Evolutionary conservation across 2,888 invertebrate species (phyloP), one percentile per base, ranked within the genome.

Genomic region (Tortrix viridana): DNA sequence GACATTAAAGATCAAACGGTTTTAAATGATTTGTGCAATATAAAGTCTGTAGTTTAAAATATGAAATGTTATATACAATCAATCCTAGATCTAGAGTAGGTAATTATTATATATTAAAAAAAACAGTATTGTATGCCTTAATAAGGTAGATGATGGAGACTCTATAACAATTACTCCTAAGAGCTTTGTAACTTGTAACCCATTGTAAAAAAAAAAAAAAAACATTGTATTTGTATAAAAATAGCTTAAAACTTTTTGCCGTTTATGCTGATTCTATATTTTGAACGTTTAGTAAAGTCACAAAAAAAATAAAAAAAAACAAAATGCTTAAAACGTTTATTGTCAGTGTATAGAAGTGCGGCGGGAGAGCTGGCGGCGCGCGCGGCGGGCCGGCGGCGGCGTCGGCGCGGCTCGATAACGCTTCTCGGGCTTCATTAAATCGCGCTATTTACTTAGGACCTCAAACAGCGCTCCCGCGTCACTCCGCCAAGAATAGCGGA

Each of bases 371-470:
- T n/a, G n/a, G 26, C 18, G 16, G 23, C 23, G 49, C 14, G 26
- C 26, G 26, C 55, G 55, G 48, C 54, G 44, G 43, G 41, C 53
- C 14, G 2, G 43, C 32, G 43, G 20, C 46, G 37, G 49, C 48
- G 26, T 48, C 43, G 49, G 60, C 43, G 61, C 20, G 47, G 47
- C 58, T 58, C 58, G 53, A 43, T 63, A 66, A 69, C 68, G 73
- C 74, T 76, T 71, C 74, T 76, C 81, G 76, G 78, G 82, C 80
- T 87, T 89, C 89, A 89, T 90, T 88, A 89, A 88, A 85, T 84
- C 82, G 76, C 77, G 79, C 73, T 89, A 88, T 91, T 89, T 91
- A 83, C 82, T 91, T 89, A 89, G 89, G 89, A 87, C 85, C 84
- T 80, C 85, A 86, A 89, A 88, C 85, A 85, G 79, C 71, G 76